Conservation (phyloP, 2,888 invertebrate species). For the Penaeus monodon region DNA sequence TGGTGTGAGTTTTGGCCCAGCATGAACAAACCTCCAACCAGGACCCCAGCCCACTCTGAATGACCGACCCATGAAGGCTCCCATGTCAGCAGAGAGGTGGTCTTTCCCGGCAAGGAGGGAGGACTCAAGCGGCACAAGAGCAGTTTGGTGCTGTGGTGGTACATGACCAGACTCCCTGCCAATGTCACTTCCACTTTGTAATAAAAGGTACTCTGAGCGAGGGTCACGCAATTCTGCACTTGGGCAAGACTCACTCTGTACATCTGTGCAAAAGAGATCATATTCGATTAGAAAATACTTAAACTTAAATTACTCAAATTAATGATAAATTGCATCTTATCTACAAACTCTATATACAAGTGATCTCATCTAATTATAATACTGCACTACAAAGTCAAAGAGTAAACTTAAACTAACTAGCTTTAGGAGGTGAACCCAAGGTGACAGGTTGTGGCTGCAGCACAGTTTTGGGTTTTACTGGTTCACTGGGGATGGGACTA, state of each 20-base stretch:
- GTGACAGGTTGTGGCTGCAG: constrained; percentile 15
- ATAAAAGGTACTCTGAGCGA: constrained; percentile 48
- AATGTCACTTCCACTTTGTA: constrained; percentile 40
- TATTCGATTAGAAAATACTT: no score
- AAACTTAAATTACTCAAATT: no score
- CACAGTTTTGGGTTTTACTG: background rate
- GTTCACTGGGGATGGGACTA: constrained; percentile 21
- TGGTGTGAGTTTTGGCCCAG: constrained; percentile 19
- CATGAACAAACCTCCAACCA: constrained; percentile 74
- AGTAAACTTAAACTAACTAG: background rate
- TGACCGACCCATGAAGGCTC: constrained; percentile 70
- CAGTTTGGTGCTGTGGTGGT: constrained; percentile 43
- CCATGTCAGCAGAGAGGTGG: constrained; percentile 69
- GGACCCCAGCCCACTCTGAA: constrained; percentile 84
- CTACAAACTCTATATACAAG: no score
- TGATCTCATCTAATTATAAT: no score
- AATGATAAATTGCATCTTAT: no score
- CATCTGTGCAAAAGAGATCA: background rate
- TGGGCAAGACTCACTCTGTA: constrained; percentile 12
- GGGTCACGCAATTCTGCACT: constrained; percentile 34
- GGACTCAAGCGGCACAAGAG: constrained; percentile 36
- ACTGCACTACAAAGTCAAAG: no score
- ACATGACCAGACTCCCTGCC: constrained; percentile 35
- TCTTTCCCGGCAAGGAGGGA: constrained; percentile 38
- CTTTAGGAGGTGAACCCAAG: constrained; percentile 14